Base-by-base conservation (phyloP, 2,888 invertebrate genomes). In the Chalcosyrphus nemorum region DNA sequence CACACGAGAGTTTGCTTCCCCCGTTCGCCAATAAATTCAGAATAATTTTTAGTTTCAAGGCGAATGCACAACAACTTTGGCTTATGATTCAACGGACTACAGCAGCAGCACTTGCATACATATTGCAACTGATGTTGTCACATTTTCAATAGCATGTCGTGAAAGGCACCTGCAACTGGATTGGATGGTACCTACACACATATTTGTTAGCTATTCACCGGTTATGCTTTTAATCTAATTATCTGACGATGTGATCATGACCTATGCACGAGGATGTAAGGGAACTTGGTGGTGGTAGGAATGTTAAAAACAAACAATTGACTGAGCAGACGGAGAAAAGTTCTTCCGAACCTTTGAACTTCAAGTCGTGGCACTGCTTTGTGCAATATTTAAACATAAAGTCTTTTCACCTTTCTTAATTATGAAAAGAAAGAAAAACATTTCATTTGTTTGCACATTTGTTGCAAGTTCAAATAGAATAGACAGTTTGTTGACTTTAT, bases 31-130 rank as follows among this genome's bases (percentile, higher is more conserved):
- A 45, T 76, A 50, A 68, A 70, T 47, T 61, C 47, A 32, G 27
- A 47, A 78, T 77, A 47, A 52, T 63, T 78, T 56, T 65, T 32
- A 78, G 65, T 50, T 57, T 63, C 71, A 78, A 65, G 71, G 78
- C 43, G 50, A 65, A 41, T 41, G 38, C 50, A 71, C 47, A 65
- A 57, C 65, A 27, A 54, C 35, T 66, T 47, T 56, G 54, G 11
- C 47, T 15, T 11, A 32, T 47, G 17, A 35, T n/a, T 50, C 57
- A 57, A 11, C 56, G 47, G 47, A 27, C n/a, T n/a, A n/a, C n/a
- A n/a, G n/a, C n/a, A n/a, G n/a, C 15, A 50, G 13, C 13, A 27
- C 47, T 57, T 57, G 17, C 13, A 27, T 19, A 6, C 9, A 52
- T 35, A 35, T 63, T 29, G 45, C 47, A 45, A 13, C 19, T 32